phyloP scores from a whole-genome alignment of 2,113 vertebrate species.

The Colistium nudipinnis region DNA sequence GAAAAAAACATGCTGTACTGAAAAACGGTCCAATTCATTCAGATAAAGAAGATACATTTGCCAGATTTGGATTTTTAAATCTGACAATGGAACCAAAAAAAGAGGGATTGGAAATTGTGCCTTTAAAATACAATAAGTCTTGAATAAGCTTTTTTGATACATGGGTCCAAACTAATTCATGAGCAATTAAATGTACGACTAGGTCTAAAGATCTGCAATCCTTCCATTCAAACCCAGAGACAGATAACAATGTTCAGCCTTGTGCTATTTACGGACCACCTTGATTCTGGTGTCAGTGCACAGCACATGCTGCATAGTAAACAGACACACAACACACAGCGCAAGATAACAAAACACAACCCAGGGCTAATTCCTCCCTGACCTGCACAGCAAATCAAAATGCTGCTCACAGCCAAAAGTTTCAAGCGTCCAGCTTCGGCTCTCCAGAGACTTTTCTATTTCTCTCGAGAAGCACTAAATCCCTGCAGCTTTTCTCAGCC shows the following conservation, averaged over 20 bases:
- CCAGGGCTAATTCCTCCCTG: slow-evolving; percentile 6
- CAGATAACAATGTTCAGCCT: slow-evolving; percentile 2
- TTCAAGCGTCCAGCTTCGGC: slow-evolving; percentile 37
- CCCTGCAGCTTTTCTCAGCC: slow-evolving; percentile 51
- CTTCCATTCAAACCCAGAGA: not conserved
- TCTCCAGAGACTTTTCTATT: slow-evolving; percentile 55
- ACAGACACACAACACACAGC: slow-evolving; percentile 15
- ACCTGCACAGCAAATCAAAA: slow-evolving; percentile 53
- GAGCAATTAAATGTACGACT: not conserved
- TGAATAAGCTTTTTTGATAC: too few relatives aligned
- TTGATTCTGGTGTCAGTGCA: slow-evolving; percentile 13
- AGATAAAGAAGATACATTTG: too few relatives aligned
- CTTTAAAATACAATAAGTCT: too few relatives aligned
- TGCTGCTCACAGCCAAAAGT: slow-evolving; percentile 64
- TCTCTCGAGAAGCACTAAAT: slow-evolving; percentile 61
- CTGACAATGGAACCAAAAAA: not conserved
- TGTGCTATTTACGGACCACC: slow-evolving; percentile 20
- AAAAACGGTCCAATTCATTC: too few relatives aligned
- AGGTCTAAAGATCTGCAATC: not conserved
- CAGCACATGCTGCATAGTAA: slow-evolving; percentile 43
- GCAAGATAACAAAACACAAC: slow-evolving; percentile 42
- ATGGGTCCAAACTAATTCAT: too few relatives aligned
- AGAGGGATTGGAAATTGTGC: not conserved
- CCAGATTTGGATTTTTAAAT: not conserved
- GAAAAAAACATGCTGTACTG: too few relatives aligned